Percentiles rank a stretch among this genome's conserved stretches.
These are phyloP conservation scores for Limnothrissa miodon DNA, from an alignment of 2,113 vertebrate species.

Conservation along the genomic window DNA sequence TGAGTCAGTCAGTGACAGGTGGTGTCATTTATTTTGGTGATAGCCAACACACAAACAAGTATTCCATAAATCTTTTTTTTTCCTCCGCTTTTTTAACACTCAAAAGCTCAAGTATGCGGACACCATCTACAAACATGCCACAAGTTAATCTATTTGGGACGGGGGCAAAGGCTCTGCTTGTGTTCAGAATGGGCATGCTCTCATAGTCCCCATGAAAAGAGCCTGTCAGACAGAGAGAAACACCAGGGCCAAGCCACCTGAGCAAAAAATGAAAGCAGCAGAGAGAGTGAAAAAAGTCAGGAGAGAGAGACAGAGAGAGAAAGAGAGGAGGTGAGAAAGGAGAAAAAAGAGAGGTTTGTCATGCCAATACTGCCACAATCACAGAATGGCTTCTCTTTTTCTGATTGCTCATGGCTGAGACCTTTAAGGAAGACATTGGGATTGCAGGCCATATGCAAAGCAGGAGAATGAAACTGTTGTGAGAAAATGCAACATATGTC, in stretches of 20 bases:
- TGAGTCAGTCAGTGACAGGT: not conserved
- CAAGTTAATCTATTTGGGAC: not conserved
- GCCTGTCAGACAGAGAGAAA: not conserved
- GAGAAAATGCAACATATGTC: conserved; percentile 46
- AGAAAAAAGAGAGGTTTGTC: not conserved
- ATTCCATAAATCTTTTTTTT: not conserved
- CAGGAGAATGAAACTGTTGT: conserved; percentile 14
- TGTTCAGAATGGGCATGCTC: not conserved
- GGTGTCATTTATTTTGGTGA: not conserved
- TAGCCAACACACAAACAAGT: conserved; percentile 1
- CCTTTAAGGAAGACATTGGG: not conserved
- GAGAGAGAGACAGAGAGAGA: too few relatives aligned
- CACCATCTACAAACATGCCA: not conserved
- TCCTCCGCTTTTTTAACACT: not conserved
- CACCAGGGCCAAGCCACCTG: not conserved
- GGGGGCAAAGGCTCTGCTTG: not conserved
- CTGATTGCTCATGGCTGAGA: not conserved
- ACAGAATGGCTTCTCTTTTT: not conserved
- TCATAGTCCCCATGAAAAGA: not conserved
- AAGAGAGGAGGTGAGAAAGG: not conserved
- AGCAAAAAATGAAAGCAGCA: not conserved
- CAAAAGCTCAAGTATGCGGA: not conserved
- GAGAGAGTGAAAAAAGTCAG: not conserved
- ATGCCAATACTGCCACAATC: not conserved
- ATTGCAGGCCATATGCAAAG: not conserved